Evolutionary conservation across 2,797 vertebrate species (phyloP).

Genomic region (Numenius phaeopus): DNA sequence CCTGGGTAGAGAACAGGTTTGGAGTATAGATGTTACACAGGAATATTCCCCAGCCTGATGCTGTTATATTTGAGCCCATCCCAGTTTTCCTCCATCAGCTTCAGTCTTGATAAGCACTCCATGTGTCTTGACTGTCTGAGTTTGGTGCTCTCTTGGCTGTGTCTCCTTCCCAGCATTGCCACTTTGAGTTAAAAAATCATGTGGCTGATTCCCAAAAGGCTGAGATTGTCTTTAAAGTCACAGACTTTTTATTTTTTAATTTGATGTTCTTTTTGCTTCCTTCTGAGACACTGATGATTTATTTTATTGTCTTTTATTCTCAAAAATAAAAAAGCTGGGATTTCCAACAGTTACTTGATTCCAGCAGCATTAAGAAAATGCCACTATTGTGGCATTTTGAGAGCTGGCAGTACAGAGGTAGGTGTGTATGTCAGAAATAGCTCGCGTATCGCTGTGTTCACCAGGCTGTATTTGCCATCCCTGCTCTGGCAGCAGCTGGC

Average conservation of each 20-base stretch:
- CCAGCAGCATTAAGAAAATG: background rate
- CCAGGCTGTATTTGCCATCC: background rate
- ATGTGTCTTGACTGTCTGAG: background rate
- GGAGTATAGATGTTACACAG: background rate
- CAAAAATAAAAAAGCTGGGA: background rate
- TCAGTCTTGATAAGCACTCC: background rate
- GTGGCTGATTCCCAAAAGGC: background rate
- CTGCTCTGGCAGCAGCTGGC: background rate
- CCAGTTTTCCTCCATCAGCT: background rate
- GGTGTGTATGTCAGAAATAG: background rate
- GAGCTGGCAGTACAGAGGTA: background rate
- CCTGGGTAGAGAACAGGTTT: background rate
- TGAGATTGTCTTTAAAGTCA: background rate
- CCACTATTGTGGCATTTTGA: background rate
- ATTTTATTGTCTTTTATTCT: background rate
- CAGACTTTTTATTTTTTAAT: background rate
- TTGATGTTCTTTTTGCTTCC: background rate
- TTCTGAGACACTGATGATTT: background rate
- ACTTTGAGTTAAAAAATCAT: background rate
- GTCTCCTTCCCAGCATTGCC: background rate
- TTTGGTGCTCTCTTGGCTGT: background rate
- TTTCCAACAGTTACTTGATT: background rate
- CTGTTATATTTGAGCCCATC: background rate
- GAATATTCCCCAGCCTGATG: background rate
- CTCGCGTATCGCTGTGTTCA: accelerated